phyloP scores from a whole-genome alignment of 2,113 vertebrate genomes.

The Crotalus viridis region DNA sequence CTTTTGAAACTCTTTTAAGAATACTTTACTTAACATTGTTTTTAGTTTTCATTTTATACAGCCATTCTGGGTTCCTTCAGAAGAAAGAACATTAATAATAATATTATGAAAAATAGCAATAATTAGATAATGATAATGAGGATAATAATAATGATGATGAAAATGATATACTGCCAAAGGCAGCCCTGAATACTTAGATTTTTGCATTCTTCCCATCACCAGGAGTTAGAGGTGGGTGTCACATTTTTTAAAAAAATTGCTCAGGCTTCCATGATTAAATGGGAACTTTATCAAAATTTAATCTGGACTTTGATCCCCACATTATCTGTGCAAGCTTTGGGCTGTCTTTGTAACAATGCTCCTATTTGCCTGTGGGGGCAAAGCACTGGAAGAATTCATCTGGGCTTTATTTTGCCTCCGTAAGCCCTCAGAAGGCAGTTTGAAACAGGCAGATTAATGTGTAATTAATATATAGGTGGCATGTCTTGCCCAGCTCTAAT shows the following conservation, averaged over 20 bases:
- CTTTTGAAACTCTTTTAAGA: neutral
- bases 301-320: neutral
- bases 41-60: neutral
- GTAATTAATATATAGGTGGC: neutral
- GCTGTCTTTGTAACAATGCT: neutral
- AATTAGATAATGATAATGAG: neutral
- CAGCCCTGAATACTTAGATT: neutral
- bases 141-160: neutral
- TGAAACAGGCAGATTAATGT: neutral
- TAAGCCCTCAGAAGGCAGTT: neutral
- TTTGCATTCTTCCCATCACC: neutral
- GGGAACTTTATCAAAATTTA: no score
- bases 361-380: neutral
- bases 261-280: no score
- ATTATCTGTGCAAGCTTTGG: neutral
- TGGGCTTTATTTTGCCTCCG: neutral
- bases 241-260: no score
- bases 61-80: neutral
- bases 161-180: neutral
- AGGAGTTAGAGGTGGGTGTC: no score
- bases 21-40: neutral
- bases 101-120: neutral
- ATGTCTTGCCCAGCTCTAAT: neutral
- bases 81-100: neutral
- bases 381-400: neutral